These are phyloP conservation scores for Globodera rostochiensis DNA, from an alignment of 1,140 invertebrate species.

Conservation along the genomic window DNA sequence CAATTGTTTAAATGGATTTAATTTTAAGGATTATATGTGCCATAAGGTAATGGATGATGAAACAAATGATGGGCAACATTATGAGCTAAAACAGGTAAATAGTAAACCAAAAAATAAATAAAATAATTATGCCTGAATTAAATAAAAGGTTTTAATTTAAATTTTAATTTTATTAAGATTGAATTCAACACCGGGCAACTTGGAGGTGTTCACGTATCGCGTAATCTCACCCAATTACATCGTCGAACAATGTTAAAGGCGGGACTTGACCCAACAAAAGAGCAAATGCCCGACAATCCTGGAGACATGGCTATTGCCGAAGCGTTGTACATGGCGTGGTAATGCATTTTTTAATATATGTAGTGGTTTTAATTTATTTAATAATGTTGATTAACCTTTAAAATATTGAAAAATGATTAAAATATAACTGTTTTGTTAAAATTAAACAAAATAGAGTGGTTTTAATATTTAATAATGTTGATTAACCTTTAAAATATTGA, in stretches of 20 bases:
- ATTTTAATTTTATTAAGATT: neutral
- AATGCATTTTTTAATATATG: neutral
- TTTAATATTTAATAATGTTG: no score
- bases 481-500: no score
- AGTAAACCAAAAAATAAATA: neutral
- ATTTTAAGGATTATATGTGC: neutral
- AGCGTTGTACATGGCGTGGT: neutral
- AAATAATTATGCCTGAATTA: no score
- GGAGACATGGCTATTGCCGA: neutral
- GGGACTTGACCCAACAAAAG: neutral
- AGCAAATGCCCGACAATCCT: neutral
- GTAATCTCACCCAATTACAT: neutral
- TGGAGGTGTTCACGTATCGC: neutral
- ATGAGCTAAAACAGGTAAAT: neutral
- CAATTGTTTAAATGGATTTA: neutral
- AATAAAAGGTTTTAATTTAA: neutral
- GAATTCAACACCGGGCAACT: neutral
- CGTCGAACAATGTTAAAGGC: neutral
- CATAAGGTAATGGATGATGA: neutral
- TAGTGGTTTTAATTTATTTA: no score
- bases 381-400: no score
- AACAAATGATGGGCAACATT: neutral
- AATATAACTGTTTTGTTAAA: no score
- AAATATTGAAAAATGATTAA: no score
- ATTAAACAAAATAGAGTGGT: no score